These are phyloP conservation scores for Drosophila ficusphila DNA, from an alignment of 1,140 invertebrate genomes.

Conservation along the genomic window DNA sequence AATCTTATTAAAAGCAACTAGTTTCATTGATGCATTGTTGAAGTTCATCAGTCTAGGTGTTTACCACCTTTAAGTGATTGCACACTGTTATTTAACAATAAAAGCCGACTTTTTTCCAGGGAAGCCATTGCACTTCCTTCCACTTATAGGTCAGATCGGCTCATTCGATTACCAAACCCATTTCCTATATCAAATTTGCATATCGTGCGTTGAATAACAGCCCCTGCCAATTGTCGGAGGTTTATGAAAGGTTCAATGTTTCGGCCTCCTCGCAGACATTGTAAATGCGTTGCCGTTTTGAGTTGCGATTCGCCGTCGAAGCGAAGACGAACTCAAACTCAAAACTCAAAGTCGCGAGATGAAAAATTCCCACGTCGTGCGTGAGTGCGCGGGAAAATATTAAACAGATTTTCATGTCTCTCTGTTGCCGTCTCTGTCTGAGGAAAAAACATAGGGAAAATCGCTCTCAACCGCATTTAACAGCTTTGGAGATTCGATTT, in stretches of 20 bases:
- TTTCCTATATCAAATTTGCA: conserved; percentile 48
- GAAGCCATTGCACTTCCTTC: conserved; percentile 32
- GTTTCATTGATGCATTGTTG: neutral
- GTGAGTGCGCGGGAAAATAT: conserved; percentile 77
- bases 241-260: conserved; percentile 46
- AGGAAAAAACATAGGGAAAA: conserved; percentile 43
- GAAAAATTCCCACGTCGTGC: conserved; percentile 79
- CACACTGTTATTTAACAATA: neutral
- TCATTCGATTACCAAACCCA: conserved; percentile 33
- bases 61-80: neutral
- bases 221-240: conserved; percentile 12
- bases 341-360: conserved; percentile 28
- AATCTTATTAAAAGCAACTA: too few relatives aligned
- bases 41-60: neutral
- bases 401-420: conserved; percentile 65
- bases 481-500: conserved; percentile 71
- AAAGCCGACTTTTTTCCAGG: neutral
- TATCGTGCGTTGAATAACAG: conserved; percentile 43
- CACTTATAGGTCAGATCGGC: conserved; percentile 39
- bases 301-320: conserved; percentile 11
- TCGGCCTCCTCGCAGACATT: neutral
- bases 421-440: conserved; percentile 20
- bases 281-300: conserved; percentile 9
- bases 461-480: conserved; percentile 67
- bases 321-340: conserved; percentile 15